Base-by-base conservation (phyloP, 2,888 invertebrate genomes). In the Diploptera punctata region DNA sequence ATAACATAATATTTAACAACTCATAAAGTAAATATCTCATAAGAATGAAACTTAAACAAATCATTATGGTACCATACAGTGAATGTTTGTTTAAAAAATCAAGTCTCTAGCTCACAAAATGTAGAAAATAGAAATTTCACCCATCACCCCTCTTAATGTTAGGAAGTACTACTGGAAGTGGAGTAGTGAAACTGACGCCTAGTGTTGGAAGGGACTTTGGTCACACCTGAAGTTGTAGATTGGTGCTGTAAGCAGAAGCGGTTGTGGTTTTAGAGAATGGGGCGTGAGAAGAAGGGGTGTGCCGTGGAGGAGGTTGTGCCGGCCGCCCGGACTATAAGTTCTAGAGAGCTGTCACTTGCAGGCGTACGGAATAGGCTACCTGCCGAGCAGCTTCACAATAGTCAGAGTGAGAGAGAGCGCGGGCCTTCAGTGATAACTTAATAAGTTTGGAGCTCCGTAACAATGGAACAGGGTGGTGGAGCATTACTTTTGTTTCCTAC, bases 401-500 rank as follows among this genome's bases (percentile, higher is more conserved):
- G 65, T 47, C n/a, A 29, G 57, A 57, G 26, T 4, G 57, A 57
- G 57, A 57, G 57, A 3, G 57, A 29, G 29, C n/a, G 43, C 60
- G 47, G 68, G 24, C 68, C 73, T 49, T 44, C 57, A 69, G 65
- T 65, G 74, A 74, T 74, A 74, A 71, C 74, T 74, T 71, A 72
- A 74, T 74, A 74, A 74, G 65, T 74, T 73, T 43, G 60, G 31
- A 57, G 44, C 57, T 65, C 44, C 52, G 73, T 31, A 72, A 73
- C 73, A 73, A 73, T 73, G 31, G 73, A 70, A 43, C 31, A 65
- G 65, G 65, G 65, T 44, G 65, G 65, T 29, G 44, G 52, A 69
- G 29, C 21, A 67, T 67, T 70, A 68, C 70, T 70, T 73, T 70
- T 69, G 54, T 70, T 69, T 62, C 61, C 43, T 26, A 44, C 54